Conservation (phyloP, 2,888 invertebrate genomes). For the Lasioglossum leucozonium region DNA sequence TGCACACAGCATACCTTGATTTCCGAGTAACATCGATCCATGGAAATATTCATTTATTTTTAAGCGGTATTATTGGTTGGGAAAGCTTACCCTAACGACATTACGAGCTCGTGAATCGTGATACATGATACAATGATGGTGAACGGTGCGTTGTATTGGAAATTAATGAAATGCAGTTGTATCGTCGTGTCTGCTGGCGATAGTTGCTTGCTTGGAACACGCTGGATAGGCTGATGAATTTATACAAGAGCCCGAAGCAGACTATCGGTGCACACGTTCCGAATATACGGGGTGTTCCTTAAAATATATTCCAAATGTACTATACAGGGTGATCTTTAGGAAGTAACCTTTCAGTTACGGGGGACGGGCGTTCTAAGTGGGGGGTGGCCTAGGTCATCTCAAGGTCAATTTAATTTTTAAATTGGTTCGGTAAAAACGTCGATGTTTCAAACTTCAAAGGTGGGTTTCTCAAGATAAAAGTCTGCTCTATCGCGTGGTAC, state of each 20-base stretch:
- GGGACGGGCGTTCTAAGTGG: too few relatives aligned
- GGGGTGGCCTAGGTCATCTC: too few relatives aligned
- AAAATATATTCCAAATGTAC: too few relatives aligned
- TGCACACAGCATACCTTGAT: neutral
- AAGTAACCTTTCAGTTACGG: too few relatives aligned
- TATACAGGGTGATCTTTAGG: too few relatives aligned
- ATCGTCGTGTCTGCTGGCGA: neutral
- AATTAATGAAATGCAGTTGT: conserved; percentile 14
- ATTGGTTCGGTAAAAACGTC: too few relatives aligned
- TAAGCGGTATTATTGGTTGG: neutral
- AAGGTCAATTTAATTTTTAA: too few relatives aligned
- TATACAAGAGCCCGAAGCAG: conserved; percentile 1
- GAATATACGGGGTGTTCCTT: conserved; percentile 2
- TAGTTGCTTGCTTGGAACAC: conserved; percentile 6
- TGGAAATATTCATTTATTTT: neutral
- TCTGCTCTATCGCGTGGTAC: too few relatives aligned
- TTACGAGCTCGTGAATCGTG: neutral
- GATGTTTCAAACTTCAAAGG: too few relatives aligned
- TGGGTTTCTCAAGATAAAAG: too few relatives aligned
- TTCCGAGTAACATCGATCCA: neutral
- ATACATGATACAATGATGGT: conserved; percentile 12
- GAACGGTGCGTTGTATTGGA: conserved; percentile 8
- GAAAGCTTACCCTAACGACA: neutral
- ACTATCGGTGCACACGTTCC: neutral
- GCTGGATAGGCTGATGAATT: conserved; percentile 2